phyloP scores from a whole-genome alignment of 53 echinoderm and acorn worm species.

The Echinometra lucunter region DNA sequence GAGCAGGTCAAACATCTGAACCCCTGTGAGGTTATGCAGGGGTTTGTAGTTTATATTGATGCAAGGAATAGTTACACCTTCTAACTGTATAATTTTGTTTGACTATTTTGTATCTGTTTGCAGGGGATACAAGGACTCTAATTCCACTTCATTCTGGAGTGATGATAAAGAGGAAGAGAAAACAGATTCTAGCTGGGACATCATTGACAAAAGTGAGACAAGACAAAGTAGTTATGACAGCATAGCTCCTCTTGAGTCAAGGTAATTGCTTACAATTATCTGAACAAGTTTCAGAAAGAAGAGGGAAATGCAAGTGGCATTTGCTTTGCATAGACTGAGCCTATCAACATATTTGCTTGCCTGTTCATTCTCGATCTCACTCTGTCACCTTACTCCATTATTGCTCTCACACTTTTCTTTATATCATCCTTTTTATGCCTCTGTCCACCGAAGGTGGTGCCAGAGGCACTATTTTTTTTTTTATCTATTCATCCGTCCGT shows the following conservation, averaged over 20 bases:
- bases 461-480: neutral
- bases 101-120: neutral
- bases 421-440: too few species aligned
- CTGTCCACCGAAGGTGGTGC: too few species aligned
- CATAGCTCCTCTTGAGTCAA: conserved; percentile 83
- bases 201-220: conserved; percentile 81
- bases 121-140: conserved; percentile 62
- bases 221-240: conserved; percentile 82
- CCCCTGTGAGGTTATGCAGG: too few species aligned
- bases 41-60: neutral
- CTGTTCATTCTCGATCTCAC: neutral
- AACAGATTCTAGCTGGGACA: conserved; percentile 81
- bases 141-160: conserved; percentile 51
- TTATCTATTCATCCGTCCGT: too few species aligned
- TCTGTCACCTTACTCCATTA: neutral
- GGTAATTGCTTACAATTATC: conserved; percentile 68
- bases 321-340: neutral
- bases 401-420: neutral
- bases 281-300: neutral
- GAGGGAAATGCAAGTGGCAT: neutral
- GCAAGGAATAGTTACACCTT: neutral
- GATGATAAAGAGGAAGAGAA: conserved; percentile 75
- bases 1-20: too few species aligned
- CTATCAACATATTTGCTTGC: neutral
- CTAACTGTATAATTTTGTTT: neutral